Conservation (phyloP, 2,888 invertebrate genomes). For the Eustalomyia histrio region DNA sequence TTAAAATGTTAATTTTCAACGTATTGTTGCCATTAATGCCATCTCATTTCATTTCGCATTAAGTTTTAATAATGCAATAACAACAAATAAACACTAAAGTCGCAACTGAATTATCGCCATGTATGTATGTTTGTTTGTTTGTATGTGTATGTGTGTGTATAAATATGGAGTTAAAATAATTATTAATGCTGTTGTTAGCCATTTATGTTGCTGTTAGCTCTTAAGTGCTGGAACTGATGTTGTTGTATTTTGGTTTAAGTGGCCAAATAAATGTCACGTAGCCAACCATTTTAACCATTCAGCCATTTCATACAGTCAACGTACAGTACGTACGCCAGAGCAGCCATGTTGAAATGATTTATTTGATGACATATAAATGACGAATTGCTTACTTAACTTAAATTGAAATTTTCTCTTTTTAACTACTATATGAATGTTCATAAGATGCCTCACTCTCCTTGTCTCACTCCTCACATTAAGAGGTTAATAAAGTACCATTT, state of each 20-base stretch:
- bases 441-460: slow-evolving; percentile 13
- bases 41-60: slow-evolving; percentile 7
- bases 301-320: slow-evolving; percentile 14
- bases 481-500: slow-evolving; percentile 31
- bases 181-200: background rate
- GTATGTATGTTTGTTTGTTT: too few relatives aligned
- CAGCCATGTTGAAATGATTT: slow-evolving; percentile 59
- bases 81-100: slow-evolving; percentile 2
- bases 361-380: slow-evolving; percentile 56
- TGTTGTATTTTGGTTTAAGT: slow-evolving; percentile 35
- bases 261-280: slow-evolving; percentile 59
- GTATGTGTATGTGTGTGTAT: background rate
- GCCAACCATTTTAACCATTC: slow-evolving; percentile 34
- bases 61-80: slow-evolving; percentile 3
- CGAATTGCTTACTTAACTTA: slow-evolving; percentile 45
- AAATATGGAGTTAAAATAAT: background rate
- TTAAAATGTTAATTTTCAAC: slow-evolving; percentile 56
- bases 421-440: slow-evolving; percentile 13
- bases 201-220: background rate
- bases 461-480: background rate
- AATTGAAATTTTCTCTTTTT: slow-evolving; percentile 15
- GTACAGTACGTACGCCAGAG: too few relatives aligned
- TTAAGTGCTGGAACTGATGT: background rate
- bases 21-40: slow-evolving; percentile 41
- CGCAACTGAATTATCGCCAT: background rate